Conservation (phyloP, 2,113 vertebrate species). For the Silurus meridionalis region DNA sequence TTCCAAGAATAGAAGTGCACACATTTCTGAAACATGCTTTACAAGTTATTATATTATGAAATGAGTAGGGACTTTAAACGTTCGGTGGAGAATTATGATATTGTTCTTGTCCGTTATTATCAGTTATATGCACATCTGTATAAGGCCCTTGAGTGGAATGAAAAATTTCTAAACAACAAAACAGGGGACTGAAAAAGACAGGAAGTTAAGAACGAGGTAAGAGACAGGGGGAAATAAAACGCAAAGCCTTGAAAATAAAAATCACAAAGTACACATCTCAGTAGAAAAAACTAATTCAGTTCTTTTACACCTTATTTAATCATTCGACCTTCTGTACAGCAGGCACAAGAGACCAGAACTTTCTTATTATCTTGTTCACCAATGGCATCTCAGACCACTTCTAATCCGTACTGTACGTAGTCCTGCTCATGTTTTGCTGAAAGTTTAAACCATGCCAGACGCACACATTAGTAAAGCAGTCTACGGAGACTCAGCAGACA, state of each 20-base stretch:
- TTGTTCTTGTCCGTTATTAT: slow-evolving; percentile 1
- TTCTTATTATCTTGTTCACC: slow-evolving; percentile 43
- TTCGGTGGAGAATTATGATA: slow-evolving; percentile 29
- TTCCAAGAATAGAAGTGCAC: not conserved
- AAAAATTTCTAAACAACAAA: slow-evolving; percentile 36
- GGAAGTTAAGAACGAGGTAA: slow-evolving; percentile 36
- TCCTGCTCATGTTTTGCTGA: slow-evolving; percentile 1
- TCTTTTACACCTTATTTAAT: slow-evolving; percentile 52
- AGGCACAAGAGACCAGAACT: slow-evolving; percentile 37
- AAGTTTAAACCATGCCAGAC: slow-evolving; percentile 24
- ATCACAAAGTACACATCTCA: slow-evolving; percentile 49
- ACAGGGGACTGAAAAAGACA: slow-evolving; percentile 3
- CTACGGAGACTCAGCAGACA: slow-evolving; percentile 19
- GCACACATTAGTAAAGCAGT: slow-evolving; percentile 32
- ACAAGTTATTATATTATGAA: not conserved
- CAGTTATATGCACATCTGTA: slow-evolving; percentile 10
- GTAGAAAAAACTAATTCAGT: slow-evolving; percentile 44
- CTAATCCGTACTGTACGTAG: not conserved
- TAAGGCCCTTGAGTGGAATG: slow-evolving; percentile 14
- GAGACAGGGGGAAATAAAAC: slow-evolving; percentile 7
- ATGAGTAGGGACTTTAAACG: slow-evolving; percentile 10
- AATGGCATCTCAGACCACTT: slow-evolving; percentile 28
- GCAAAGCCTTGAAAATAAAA: slow-evolving; percentile 50
- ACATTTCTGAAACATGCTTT: slow-evolving; percentile 1
- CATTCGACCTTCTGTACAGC: slow-evolving; percentile 48